These are phyloP conservation scores for Diabrotica balteata DNA, from an alignment of 2,888 invertebrate genomes.

Conservation along the genomic window DNA sequence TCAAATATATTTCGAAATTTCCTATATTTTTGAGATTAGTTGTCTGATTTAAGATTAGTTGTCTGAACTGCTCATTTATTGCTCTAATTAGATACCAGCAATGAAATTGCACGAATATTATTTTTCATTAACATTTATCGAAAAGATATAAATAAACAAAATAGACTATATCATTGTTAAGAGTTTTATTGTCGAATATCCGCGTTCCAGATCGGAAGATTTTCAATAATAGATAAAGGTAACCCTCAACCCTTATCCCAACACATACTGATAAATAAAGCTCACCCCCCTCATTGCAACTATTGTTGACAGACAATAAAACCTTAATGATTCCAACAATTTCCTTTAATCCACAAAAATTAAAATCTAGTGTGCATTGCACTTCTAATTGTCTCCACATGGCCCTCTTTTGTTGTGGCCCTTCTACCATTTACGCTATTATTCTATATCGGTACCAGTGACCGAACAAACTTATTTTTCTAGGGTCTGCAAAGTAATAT, in stretches of 20 bases:
- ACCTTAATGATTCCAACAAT: slow-evolving; percentile 27
- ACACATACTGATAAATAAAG: slow-evolving; percentile 13
- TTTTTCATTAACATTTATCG: no score
- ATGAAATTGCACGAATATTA: no score
- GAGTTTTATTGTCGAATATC: no score
- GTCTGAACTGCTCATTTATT: no score
- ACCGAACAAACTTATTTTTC: background rate
- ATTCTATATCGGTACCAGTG: slow-evolving; percentile 33
- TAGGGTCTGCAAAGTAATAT: no score
- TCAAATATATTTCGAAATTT: no score
- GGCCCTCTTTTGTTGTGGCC: slow-evolving; percentile 18
- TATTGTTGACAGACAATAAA: slow-evolving; percentile 29
- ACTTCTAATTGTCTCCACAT: slow-evolving; percentile 24
- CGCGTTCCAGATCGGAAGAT: slow-evolving; percentile 1
- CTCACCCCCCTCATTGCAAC: slow-evolving; percentile 14
- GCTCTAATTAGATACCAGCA: no score
- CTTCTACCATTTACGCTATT: slow-evolving; percentile 16
- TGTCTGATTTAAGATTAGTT: no score
- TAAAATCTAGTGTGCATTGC: slow-evolving; percentile 23
- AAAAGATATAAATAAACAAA: no score
- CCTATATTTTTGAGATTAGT: no score
- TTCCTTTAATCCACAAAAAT: slow-evolving; percentile 23
- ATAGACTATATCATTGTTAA: no score
- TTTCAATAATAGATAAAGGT: slow-evolving; percentile 17
- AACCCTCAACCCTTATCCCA: slow-evolving; percentile 17